A percentile compares a stretch with the other conserved stretches of the same genome.
These are phyloP conservation scores for Thryonomys swinderianus DNA, from an alignment of 2,113 vertebrate genomes.

Conservation along the genomic window DNA sequence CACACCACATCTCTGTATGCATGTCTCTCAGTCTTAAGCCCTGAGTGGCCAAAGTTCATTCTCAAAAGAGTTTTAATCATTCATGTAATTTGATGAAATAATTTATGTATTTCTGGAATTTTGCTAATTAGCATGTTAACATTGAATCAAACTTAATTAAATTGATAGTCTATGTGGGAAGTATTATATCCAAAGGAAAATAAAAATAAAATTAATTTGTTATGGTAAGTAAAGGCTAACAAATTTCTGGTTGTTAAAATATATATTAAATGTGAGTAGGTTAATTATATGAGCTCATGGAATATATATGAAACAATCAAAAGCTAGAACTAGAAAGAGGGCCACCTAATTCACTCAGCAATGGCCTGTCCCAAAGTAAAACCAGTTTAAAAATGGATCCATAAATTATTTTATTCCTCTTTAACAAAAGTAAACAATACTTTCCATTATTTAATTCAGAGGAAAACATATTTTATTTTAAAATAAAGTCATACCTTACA, in stretches of 20 bases:
- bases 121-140: background rate
- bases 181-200: background rate
- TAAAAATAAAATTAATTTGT: background rate
- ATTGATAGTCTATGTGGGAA: background rate
- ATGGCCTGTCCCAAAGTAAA: background rate
- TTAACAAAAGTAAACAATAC: background rate
- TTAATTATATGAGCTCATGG: background rate
- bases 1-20: accelerated
- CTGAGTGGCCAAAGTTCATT: background rate
- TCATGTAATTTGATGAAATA: background rate
- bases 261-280: background rate
- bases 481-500: background rate
- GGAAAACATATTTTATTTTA: background rate
- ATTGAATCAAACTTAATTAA: background rate
- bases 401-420: background rate
- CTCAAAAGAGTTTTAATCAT: background rate
- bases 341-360: background rate
- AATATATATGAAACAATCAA: background rate
- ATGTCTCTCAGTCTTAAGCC: too few relatives aligned
- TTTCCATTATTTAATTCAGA: background rate
- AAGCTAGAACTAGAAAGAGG: background rate
- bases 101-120: background rate
- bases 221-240: background rate
- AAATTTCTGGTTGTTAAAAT: background rate
- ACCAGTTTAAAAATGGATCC: background rate